Conservation (phyloP, 2,797 vertebrate genomes). For the Hyperoplus immaculatus region DNA sequence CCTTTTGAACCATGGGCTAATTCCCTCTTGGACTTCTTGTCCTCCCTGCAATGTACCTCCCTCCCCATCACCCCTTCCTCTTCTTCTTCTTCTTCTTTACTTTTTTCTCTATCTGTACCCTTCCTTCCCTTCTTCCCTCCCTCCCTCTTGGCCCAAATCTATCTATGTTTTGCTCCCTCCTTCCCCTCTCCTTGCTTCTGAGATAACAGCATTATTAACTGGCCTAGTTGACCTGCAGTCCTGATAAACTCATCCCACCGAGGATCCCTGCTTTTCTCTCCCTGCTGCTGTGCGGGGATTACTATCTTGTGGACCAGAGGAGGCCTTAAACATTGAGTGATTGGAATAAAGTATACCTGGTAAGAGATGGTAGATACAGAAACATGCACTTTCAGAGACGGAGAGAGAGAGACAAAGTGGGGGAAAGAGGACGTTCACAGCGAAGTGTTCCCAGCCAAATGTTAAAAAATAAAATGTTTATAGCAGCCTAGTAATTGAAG, state of each 20-base stretch:
- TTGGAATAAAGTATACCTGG: conserved; percentile 58
- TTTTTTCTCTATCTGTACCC: conserved; percentile 60
- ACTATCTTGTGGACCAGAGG: conserved; percentile 71
- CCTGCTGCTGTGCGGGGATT: conserved; percentile 62
- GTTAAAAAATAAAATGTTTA: conserved; percentile 68
- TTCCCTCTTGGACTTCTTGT: conserved; percentile 65
- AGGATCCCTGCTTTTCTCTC: conserved; percentile 71
- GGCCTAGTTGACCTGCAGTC: conserved; percentile 81
- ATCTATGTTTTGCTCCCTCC: conserved; percentile 17
- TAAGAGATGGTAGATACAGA: conserved; percentile 53
- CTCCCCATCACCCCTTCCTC: conserved; percentile 33
- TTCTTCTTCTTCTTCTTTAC: conserved; percentile 48
- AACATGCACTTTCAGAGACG: conserved; percentile 22
- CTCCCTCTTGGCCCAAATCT: conserved; percentile 33
- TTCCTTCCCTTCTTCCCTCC: background rate
- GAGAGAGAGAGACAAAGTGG: conserved; percentile 8
- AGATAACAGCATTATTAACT: conserved; percentile 85
- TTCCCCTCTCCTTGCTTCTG: conserved; percentile 52
- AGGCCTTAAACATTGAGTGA: conserved; percentile 67
- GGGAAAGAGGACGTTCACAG: conserved; percentile 11
- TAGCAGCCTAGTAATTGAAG: conserved; percentile 75
- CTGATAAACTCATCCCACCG: conserved; percentile 76
- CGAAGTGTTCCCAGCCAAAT: conserved; percentile 25
- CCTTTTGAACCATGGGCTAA: conserved; percentile 75
- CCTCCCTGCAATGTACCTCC: conserved; percentile 38